A percentile compares a stretch with the other conserved stretches of the same genome.
These are phyloP conservation scores for Anastatus disparis DNA, from an alignment of 1,140 invertebrate species.

Conservation along the genomic window DNA sequence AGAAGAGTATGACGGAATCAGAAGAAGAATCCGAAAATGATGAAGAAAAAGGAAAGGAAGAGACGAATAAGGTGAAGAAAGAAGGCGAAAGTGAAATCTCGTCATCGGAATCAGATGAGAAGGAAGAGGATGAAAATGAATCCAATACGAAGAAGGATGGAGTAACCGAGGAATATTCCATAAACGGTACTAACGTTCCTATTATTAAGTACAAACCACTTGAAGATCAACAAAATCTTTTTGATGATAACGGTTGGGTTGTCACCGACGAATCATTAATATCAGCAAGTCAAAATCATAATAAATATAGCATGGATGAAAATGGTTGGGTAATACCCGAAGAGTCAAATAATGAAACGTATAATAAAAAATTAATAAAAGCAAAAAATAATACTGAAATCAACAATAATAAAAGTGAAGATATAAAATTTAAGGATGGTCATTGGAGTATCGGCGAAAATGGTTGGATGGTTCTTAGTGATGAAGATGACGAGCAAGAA, in stretches of 20 bases:
- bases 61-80: neutral
- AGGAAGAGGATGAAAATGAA: neutral
- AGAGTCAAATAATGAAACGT: conserved; percentile 12
- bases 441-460: conserved; percentile 50
- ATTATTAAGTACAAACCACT: conserved; percentile 9
- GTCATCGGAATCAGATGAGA: conserved; percentile 34
- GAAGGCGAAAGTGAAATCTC: too few species aligned
- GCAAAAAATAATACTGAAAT: conserved; percentile 37
- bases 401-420: conserved; percentile 43
- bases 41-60: neutral
- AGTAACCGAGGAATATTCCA: neutral
- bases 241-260: conserved; percentile 64
- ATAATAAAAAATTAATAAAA: conserved; percentile 5
- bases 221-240: conserved; percentile 49
- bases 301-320: neutral
- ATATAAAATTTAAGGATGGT: conserved; percentile 8
- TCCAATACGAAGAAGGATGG: too few species aligned
- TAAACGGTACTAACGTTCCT: neutral
- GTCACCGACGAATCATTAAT: conserved; percentile 50
- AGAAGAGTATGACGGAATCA: neutral
- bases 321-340: conserved; percentile 1
- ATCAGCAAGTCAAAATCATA: neutral
- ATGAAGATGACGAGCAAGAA: conserved; percentile 30
- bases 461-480: conserved; percentile 45
- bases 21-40: conserved; percentile 15